Evolutionary conservation across 2,888 invertebrate species (phyloP), one percentile per base, ranked within the genome.

Genomic region (Leucozona laternaria): DNA sequence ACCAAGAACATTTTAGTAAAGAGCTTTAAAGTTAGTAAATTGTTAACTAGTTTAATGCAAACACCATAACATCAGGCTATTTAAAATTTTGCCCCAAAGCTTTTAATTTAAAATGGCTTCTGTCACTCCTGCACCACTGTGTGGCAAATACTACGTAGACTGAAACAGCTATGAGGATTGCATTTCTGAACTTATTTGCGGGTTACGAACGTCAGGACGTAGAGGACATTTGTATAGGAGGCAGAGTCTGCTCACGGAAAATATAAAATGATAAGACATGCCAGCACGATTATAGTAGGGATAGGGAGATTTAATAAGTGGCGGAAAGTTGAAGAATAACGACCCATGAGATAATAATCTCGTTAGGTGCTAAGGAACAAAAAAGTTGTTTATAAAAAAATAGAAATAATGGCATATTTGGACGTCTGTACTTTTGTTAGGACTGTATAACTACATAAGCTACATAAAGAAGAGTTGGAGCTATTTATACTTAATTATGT

Each of bases 311-410:
- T 81, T 81, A 85, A 85, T 81, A 81, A 85, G 81, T 81, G 81
- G 78, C 68, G 70, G 73, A 81, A 70, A 80, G 84, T 80, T 85
- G 62, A 81, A 78, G 81, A 81, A 81, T 86, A 81, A 85, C 73
- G 77, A 85, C 81, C 81, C 70, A 60, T 80, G 80, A 37, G 76
- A 85, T 85, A 85, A 48, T 45, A 77, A 85, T 80, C 76, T 72
- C 37, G 75, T 68, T 79, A 66, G 64, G 43, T 60, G 72, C 34
- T 31, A 58, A 50, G 15, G 37, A 28, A 28, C 20, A 53, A 53
- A 50, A n/a, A 22, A 53, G 48, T 60, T 40, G 28, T 22, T 22
- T 25, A 22, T 34, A 20, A 28, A 66, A 64, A 66, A 66, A 66
- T 43, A 64, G 5, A 37, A 48, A 50, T 22, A 37, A 48, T 73